Evolutionary conservation across 2,797 vertebrate genomes (phyloP).

Genomic region (Hydrocynus forskahlii): DNA sequence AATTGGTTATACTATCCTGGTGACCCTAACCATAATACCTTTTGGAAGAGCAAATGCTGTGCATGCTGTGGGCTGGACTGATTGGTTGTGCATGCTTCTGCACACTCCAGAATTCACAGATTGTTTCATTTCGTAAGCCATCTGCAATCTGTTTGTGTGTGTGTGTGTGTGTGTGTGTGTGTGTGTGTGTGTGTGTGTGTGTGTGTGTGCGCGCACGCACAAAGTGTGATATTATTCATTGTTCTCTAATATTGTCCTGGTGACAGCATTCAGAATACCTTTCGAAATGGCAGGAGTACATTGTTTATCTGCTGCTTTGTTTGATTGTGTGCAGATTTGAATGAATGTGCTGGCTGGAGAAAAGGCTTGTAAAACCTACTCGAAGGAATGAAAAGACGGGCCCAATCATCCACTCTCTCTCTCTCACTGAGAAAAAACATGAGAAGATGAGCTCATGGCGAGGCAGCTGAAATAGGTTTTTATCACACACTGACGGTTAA

Average conservation of each 20-base stretch:
- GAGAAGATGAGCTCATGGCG: background rate
- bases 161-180: background rate
- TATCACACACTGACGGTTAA: background rate
- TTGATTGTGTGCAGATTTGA: conserved; percentile 1
- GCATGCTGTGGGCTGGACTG: background rate
- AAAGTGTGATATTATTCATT: background rate
- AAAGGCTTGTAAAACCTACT: background rate
- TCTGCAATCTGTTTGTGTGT: background rate
- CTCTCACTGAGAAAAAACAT: background rate
- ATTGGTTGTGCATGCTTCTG: background rate
- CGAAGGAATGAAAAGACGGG: conserved; percentile 3
- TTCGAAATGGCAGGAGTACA: conserved; percentile 20
- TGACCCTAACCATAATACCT: background rate
- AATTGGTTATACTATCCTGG: background rate
- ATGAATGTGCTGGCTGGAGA: conserved; percentile 2
- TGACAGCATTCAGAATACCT: conserved; percentile 23
- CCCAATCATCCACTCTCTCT: conserved; percentile 11
- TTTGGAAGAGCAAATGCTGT: background rate
- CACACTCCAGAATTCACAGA: background rate
- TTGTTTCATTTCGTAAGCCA: background rate
- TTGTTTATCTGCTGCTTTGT: conserved; percentile 7
- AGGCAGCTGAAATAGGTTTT: background rate
- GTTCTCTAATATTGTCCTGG: conserved; percentile 14
- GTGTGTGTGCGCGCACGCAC: background rate
- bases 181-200: background rate